Conservation (phyloP, 2,113 vertebrate species). For the Triplophysa rosa region DNA sequence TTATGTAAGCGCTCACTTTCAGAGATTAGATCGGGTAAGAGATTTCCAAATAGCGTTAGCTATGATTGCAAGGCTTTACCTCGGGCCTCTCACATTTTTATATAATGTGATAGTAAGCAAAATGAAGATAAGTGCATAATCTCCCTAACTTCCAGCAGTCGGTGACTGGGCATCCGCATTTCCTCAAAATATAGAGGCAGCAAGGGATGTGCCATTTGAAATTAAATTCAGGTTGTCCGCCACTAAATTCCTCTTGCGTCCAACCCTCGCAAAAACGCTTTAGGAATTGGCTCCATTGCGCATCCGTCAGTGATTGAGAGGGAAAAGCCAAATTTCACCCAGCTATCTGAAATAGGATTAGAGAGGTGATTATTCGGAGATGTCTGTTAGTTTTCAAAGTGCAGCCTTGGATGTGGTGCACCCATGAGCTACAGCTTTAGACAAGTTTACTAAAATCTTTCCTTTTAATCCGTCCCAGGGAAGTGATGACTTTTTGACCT, state of each 20-base stretch:
- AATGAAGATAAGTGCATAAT: constrained; percentile 80
- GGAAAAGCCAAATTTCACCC: constrained; percentile 72
- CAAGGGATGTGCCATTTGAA: constrained; percentile 64
- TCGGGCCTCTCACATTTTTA: constrained; percentile 67
- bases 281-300: constrained; percentile 59
- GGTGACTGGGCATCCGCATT: constrained; percentile 71
- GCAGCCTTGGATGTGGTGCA: constrained; percentile 70
- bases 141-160: constrained; percentile 66
- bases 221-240: constrained; percentile 77
- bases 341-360: constrained; percentile 72
- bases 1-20: constrained; percentile 60
- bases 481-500: not conserved
- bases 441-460: not conserved
- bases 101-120: constrained; percentile 74
- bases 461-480: not conserved
- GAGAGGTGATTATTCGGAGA: constrained; percentile 74
- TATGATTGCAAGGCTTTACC: constrained; percentile 74
- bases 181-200: constrained; percentile 69
- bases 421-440: not conserved
- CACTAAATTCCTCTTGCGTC: constrained; percentile 69
- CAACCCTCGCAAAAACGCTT: constrained; percentile 67
- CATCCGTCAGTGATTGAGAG: constrained; percentile 59
- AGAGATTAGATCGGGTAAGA: constrained; percentile 65
- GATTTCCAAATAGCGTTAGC: constrained; percentile 69
- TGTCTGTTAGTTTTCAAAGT: constrained; percentile 72